Percentiles rank a stretch among this genome's conserved stretches.
Evolutionary conservation across 2,888 invertebrate species (phyloP).

Genomic region (Branchipolynoe longqiensis): DNA sequence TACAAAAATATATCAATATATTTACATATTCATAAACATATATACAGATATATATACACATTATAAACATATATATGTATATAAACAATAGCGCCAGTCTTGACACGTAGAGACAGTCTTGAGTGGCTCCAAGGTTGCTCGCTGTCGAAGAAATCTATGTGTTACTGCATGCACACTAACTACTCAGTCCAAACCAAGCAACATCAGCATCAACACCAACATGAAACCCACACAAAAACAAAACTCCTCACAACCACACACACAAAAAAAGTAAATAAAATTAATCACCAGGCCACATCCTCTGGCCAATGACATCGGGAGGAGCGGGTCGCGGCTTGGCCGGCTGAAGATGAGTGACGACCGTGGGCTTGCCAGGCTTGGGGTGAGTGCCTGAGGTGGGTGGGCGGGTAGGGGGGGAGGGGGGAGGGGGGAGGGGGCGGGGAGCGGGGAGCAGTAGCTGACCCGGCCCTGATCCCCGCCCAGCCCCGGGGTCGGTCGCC

Average conservation of each 20-base stretch:
- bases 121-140: not conserved
- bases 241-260: no score
- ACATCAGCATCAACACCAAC: no score
- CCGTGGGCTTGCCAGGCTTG: not conserved
- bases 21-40: no score
- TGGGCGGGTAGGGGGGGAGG: not conserved
- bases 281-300: slow-evolving; percentile 53
- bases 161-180: slow-evolving; percentile 2
- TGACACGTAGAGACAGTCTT: not conserved
- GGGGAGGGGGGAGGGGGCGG: not conserved
- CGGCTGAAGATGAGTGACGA: slow-evolving; percentile 40
- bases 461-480: not conserved
- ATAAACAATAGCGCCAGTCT: no score
- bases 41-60: no score
- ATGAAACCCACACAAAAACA: no score
- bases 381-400: not conserved
- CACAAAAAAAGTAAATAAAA: no score
- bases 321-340: slow-evolving; percentile 6
- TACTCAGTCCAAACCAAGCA: slow-evolving; percentile 4
- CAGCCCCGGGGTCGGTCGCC: not conserved
- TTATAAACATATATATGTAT: no score
- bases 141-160: slow-evolving; percentile 23
- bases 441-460: no score
- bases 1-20: no score
- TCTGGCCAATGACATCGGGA: slow-evolving; percentile 41